A percentile compares a stretch with the other conserved stretches of the same genome.
Evolutionary conservation across 1,140 invertebrate genomes (phyloP).

Genomic region (Caerostris extrusa): DNA sequence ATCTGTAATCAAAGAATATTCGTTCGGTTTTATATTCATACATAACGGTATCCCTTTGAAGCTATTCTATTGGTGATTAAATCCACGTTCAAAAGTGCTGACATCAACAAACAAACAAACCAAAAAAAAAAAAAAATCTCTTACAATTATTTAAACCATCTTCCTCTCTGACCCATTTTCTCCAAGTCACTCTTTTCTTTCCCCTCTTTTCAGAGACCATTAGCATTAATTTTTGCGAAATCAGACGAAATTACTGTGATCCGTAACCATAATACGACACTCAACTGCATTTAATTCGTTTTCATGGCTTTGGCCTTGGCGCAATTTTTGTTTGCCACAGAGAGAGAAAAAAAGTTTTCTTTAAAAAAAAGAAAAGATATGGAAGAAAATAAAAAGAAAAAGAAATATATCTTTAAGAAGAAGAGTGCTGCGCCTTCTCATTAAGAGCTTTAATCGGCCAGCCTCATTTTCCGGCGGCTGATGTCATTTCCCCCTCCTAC

Average conservation of each 20-base stretch:
- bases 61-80: too few species aligned
- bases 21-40: too few species aligned
- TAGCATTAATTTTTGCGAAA: conserved; percentile 25
- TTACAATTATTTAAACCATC: background rate
- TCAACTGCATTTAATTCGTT: background rate
- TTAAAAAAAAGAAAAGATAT: background rate
- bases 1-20: too few species aligned
- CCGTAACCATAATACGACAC: background rate
- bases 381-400: background rate
- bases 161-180: background rate
- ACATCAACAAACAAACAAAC: background rate
- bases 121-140: background rate
- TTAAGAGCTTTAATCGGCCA: conserved; percentile 29
- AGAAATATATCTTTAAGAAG: background rate
- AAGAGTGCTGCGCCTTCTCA: conserved; percentile 35
- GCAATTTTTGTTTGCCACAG: background rate
- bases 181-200: background rate
- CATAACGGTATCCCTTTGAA: too few species aligned
- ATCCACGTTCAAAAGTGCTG: too few species aligned
- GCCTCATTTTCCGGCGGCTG: background rate
- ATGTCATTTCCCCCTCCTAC: background rate
- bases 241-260: conserved; percentile 17
- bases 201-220: background rate
- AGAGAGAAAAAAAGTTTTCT: background rate
- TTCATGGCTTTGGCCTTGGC: conserved; percentile 5